Evolutionary conservation across 2,113 vertebrate genomes (phyloP).

Genomic region (Sterrhoptilus dennistouni): DNA sequence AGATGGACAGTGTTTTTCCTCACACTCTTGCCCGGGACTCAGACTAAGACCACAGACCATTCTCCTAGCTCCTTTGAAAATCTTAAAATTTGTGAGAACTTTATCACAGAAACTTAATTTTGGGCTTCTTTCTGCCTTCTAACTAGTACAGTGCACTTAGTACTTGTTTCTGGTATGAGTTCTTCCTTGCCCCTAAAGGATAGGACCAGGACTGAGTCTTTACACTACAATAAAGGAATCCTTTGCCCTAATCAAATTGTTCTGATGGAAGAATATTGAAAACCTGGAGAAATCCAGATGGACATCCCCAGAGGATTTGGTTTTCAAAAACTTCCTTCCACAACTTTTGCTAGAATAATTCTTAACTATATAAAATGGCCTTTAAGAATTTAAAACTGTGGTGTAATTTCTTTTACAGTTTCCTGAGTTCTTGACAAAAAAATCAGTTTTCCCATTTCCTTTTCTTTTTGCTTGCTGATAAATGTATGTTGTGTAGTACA

Average conservation of each 20-base stretch:
- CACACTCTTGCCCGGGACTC: not conserved
- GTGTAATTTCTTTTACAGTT: not conserved
- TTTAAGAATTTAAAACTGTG: not conserved
- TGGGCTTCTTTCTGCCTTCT: not conserved
- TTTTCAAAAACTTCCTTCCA: not conserved
- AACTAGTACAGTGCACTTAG: fast-evolving
- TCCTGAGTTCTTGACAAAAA: not conserved
- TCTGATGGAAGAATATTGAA: not conserved
- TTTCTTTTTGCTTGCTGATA: not conserved
- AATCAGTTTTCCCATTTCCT: not conserved
- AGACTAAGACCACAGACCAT: not conserved
- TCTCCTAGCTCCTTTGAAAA: not conserved
- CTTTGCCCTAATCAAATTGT: not conserved
- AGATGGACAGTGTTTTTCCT: not conserved
- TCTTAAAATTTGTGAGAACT: not conserved
- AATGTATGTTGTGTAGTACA: not conserved
- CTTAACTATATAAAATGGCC: not conserved
- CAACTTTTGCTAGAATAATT: not conserved
- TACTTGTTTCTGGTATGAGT: not conserved
- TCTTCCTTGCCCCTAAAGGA: not conserved
- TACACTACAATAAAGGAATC: not conserved
- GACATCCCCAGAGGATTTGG: not conserved
- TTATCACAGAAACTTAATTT: not conserved
- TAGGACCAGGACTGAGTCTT: not conserved
- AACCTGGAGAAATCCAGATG: not conserved